These are phyloP conservation scores for Dicranocentrus wangi DNA, from an alignment of 2,888 invertebrate genomes.

Conservation along the genomic window DNA sequence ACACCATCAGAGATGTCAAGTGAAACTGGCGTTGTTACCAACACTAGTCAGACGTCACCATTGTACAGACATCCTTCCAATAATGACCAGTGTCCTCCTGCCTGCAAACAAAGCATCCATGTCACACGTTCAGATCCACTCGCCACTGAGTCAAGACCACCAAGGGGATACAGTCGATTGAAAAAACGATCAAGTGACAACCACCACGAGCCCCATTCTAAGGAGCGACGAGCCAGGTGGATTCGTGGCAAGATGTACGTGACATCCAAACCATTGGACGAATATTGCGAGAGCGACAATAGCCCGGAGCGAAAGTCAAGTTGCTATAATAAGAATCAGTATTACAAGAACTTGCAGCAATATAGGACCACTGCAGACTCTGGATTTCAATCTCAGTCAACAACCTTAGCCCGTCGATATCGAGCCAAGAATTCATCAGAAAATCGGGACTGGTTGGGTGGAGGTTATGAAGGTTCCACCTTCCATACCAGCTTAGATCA, in stretches of 20 bases:
- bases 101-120: slow-evolving; percentile 27
- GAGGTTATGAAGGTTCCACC: neutral
- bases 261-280: too few relatives aligned
- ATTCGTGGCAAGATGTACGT: slow-evolving; percentile 52
- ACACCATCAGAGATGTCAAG: too few relatives aligned
- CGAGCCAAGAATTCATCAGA: too few relatives aligned
- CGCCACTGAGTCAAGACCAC: neutral
- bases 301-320: neutral
- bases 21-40: too few relatives aligned
- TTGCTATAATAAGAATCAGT: neutral
- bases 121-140: slow-evolving; percentile 44
- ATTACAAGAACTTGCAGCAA: too few relatives aligned
- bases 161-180: neutral
- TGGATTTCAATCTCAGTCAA: neutral
- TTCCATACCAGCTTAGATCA: slow-evolving; percentile 1
- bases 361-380: neutral
- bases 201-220: slow-evolving; percentile 26
- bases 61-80: neutral
- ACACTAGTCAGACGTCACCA: too few relatives aligned
- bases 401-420: too few relatives aligned
- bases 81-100: neutral
- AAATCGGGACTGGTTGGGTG: too few relatives aligned
- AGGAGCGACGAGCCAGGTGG: slow-evolving; percentile 63
- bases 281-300: too few relatives aligned
- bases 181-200: neutral